Evolutionary conservation across 2,113 vertebrate genomes (phyloP).

Genomic region (Erpornis zantholeuca): DNA sequence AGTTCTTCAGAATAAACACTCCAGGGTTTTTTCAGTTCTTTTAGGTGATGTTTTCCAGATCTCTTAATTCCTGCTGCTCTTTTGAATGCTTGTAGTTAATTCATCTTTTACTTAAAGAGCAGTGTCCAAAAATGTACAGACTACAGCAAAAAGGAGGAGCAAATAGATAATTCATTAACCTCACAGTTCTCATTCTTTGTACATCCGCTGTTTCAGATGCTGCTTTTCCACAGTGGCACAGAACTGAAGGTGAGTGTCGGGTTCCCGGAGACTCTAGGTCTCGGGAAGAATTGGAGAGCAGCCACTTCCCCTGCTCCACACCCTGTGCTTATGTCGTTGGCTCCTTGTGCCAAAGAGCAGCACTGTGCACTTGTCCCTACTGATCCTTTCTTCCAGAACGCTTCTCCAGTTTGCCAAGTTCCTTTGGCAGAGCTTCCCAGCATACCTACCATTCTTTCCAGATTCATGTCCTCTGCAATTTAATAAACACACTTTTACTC

Average conservation of each 20-base stretch:
- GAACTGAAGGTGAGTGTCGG: background rate
- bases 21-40: background rate
- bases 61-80: background rate
- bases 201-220: background rate
- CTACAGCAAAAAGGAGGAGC: background rate
- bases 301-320: background rate
- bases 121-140: background rate
- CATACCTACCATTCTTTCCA: slow-evolving; percentile 39
- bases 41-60: slow-evolving; percentile 9
- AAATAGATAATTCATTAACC: background rate
- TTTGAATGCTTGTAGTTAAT: background rate
- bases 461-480: background rate
- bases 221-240: background rate
- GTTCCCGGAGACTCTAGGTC: background rate
- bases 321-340: background rate
- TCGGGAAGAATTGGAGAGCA: background rate
- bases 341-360: background rate
- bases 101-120: background rate
- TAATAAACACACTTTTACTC: background rate
- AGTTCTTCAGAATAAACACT: background rate
- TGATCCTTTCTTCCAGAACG: background rate
- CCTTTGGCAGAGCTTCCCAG: background rate
- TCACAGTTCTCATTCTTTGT: background rate
- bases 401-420: background rate
- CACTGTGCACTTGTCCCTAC: background rate